A percentile compares a stretch with the other conserved stretches of the same genome.
Evolutionary conservation across 1,140 invertebrate genomes (phyloP).

Genomic region (Drosophila ironensis): DNA sequence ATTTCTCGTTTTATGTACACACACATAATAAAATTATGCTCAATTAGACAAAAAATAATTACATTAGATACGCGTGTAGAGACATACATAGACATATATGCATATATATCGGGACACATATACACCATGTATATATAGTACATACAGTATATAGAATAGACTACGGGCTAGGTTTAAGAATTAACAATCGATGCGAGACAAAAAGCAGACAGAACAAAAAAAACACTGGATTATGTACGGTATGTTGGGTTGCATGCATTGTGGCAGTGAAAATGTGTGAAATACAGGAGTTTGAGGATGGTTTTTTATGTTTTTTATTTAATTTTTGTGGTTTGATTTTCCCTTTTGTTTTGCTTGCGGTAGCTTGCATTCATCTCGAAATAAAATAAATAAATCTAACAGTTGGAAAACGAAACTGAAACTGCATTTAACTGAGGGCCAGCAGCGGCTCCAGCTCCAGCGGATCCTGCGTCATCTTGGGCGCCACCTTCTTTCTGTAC

Average conservation of each 20-base stretch:
- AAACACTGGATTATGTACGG: constrained; percentile 4
- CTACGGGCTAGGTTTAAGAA: constrained; percentile 47
- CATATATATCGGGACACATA: constrained; percentile 15
- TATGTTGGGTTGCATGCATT: not conserved
- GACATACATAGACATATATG: constrained; percentile 7
- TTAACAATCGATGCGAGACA: constrained; percentile 41
- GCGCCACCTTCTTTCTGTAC: constrained; percentile 83
- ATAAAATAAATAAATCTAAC: constrained; percentile 53
- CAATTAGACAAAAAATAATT: constrained; percentile 66
- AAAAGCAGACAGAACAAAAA: constrained; percentile 41
- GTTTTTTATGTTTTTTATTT: no score
- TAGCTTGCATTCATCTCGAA: constrained; percentile 32
- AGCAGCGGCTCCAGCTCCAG: constrained; percentile 85
- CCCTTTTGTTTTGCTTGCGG: not conserved
- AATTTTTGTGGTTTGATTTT: not conserved
- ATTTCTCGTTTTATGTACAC: constrained; percentile 65
- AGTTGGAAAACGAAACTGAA: constrained; percentile 14
- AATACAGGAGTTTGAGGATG: no score
- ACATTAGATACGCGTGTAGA: constrained; percentile 46
- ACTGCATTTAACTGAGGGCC: constrained; percentile 85
- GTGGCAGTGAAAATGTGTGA: not conserved
- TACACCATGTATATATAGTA: constrained; percentile 38
- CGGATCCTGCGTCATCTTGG: constrained; percentile 65
- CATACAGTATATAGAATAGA: constrained; percentile 26
- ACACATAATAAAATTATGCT: constrained; percentile 65